Evolutionary conservation across 2,888 invertebrate species (phyloP), one percentile per base, ranked within the genome.

Genomic region (Harpalus rubripes): DNA sequence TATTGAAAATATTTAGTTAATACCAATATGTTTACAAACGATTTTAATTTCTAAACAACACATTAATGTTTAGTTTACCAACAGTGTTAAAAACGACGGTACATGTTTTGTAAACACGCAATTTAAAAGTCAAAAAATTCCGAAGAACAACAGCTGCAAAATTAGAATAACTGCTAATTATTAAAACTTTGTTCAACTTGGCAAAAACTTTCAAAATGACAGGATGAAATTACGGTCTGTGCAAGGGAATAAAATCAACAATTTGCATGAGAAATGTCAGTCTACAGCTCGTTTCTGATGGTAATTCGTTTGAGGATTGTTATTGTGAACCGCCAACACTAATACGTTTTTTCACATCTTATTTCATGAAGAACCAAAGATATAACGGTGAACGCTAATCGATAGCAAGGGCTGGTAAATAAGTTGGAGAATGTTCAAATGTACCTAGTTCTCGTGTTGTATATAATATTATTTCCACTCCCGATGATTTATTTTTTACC

Each of bases 161-260:
- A 68, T 68, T 68, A 68, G 68, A 68, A 68, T 68, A 32, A 7
- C 68, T 68, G n/a, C 15, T 68, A 68, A 68, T 68, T 68, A 68
- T 68, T 39, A 68, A 68, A 68, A 68, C 68, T 68, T 68, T 39
- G 68, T 7, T n/a, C 22, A 68, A 68, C 6, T 68, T 68, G 2
- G 32, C 68, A 68, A 68, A 68, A 68, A 68, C 68, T 68, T 68
- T 39, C n/a, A 32, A 68, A 68, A 39, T 15, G 68, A 68, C 68
- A 68, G 68, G 41, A 68, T 68, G 26, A 68, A 68, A 68, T 15
- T n/a, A 12, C 68, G 68, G 32, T n/a, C 0, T 10, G 68, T 68
- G 26, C 61, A 63, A 22, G 26, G 68, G 32, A 68, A 68, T 68
- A 68, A 68, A 68, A 68, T 68, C 68, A 68, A 68, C 68, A 68